phyloP scores from a whole-genome alignment of 2,797 vertebrate species.

The Pseudochirops corinnae region DNA sequence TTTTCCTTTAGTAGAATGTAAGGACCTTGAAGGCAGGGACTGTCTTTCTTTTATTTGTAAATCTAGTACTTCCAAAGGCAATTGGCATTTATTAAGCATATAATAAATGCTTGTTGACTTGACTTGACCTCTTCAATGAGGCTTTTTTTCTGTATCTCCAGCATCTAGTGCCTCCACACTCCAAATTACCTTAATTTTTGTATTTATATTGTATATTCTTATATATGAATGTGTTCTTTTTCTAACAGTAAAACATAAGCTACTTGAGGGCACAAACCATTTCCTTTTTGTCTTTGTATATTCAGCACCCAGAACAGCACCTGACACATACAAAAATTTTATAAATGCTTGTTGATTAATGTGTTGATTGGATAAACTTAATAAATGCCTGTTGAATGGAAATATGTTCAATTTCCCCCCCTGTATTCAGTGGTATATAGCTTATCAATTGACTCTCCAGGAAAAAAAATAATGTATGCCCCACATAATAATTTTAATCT shows the following conservation, averaged over 20 bases:
- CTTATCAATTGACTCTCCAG: neutral
- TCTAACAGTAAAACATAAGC: neutral
- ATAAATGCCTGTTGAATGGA: neutral
- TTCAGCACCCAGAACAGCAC: neutral
- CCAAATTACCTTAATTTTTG: neutral
- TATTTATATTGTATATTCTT: neutral
- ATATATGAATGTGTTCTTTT: neutral
- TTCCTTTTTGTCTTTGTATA: neutral
- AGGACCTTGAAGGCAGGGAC: neutral
- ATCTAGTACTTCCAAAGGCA: too few species aligned
- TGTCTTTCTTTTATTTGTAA: neutral
- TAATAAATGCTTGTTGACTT: neutral
- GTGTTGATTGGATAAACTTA: neutral
- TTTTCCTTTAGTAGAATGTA: neutral
- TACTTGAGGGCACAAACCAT: neutral
- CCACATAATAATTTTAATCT: neutral
- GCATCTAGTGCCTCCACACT: neutral
- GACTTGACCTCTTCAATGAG: neutral
- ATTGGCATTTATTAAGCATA: neutral
- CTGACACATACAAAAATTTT: neutral
- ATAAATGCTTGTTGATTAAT: neutral
- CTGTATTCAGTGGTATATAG: neutral
- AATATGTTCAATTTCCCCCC: neutral
- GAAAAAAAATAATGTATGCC: neutral
- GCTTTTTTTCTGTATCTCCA: neutral